Evolutionary conservation across 2,797 vertebrate genomes (phyloP).

Genomic region (Poeciliopsis gracilis): DNA sequence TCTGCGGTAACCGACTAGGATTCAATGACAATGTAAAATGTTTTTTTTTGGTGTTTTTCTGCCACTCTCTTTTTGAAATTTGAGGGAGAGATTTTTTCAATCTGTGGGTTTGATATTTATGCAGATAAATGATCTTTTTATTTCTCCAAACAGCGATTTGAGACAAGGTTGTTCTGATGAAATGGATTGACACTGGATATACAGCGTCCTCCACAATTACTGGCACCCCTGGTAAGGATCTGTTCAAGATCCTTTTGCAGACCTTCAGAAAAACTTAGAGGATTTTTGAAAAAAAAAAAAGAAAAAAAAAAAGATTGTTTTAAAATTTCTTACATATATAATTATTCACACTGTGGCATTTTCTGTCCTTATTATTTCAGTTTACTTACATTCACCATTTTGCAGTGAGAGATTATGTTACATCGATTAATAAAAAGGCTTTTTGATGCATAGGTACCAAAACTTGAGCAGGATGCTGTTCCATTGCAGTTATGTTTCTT

Average conservation of each 20-base stretch:
- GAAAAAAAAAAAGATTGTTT: neutral
- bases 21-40: conserved; percentile 22
- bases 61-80: conserved; percentile 6
- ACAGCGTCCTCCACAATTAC: neutral
- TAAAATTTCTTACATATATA: neutral
- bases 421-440: neutral
- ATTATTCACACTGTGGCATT: neutral
- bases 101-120: conserved; percentile 32
- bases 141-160: conserved; percentile 10
- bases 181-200: conserved; percentile 34
- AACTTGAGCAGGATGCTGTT: conserved; percentile 1
- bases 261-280: neutral
- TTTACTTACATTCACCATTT: neutral
- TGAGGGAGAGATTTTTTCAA: conserved; percentile 20
- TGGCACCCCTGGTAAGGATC: neutral
- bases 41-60: conserved; percentile 21
- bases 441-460: neutral
- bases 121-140: conserved; percentile 41
- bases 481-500: conserved; percentile 7
- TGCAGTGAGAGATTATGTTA: neutral
- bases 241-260: neutral
- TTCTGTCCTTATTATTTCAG: neutral
- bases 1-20: conserved; percentile 42
- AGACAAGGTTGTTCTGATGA: conserved; percentile 27
- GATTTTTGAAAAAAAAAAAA: neutral